phyloP scores from a whole-genome alignment of 2,113 vertebrate species.

The Paedocypris sp. region DNA sequence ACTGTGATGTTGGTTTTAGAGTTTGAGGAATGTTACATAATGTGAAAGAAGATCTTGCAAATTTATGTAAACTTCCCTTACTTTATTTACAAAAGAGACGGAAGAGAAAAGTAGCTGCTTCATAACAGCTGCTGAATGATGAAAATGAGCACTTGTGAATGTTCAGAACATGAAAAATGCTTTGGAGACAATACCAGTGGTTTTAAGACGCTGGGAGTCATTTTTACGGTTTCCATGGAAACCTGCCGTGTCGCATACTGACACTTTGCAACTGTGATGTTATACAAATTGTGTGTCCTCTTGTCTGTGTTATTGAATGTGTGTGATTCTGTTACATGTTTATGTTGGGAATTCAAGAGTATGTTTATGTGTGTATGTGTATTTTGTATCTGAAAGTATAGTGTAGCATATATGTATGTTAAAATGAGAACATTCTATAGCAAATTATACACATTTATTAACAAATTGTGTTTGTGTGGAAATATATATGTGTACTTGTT shows the following conservation, averaged over 20 bases:
- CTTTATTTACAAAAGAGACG: background rate
- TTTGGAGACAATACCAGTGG: background rate
- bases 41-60: background rate
- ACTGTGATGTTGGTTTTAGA: background rate
- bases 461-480: too few relatives aligned
- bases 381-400: too few relatives aligned
- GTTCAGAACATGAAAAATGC: background rate
- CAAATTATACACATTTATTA: too few relatives aligned
- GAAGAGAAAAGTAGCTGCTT: background rate
- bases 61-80: background rate
- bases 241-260: background rate
- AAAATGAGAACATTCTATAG: too few relatives aligned
- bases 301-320: too few relatives aligned
- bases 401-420: too few relatives aligned
- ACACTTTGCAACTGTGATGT: background rate
- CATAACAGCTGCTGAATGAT: background rate
- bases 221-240: background rate
- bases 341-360: too few relatives aligned
- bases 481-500: too few relatives aligned
- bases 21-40: background rate
- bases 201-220: constrained; percentile 1
- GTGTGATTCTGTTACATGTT: too few relatives aligned
- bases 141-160: background rate
- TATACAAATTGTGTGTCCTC: too few relatives aligned
- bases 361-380: too few relatives aligned